phyloP scores from a whole-genome alignment of 1,140 invertebrate genomes.

The Pogonus chalceus region DNA sequence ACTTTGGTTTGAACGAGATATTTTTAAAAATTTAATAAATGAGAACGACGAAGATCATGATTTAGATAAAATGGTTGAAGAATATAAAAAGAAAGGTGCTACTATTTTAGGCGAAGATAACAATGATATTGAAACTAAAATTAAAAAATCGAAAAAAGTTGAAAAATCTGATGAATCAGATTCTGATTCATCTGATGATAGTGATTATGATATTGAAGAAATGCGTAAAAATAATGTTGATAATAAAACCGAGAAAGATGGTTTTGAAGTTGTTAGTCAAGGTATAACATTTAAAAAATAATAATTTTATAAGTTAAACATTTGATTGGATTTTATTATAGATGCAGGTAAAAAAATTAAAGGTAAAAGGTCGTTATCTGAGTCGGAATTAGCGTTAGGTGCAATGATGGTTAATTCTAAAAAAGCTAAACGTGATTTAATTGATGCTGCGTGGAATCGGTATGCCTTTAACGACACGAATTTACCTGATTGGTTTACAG shows the following conservation, averaged over 20 bases:
- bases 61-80: conserved; percentile 65
- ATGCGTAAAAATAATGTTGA: conserved; percentile 16
- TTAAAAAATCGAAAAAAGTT: conserved; percentile 17
- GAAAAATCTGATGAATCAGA: conserved; percentile 28
- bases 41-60: conserved; percentile 81
- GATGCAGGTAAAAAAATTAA: conserved; percentile 24
- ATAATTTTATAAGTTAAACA: no score
- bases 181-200: conserved; percentile 39
- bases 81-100: conserved; percentile 61
- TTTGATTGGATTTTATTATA: no score
- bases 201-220: conserved; percentile 53
- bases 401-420: conserved; percentile 74
- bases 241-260: conserved; percentile 34
- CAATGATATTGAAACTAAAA: conserved; percentile 19
- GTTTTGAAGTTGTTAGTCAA: conserved; percentile 58
- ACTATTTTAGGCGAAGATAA: conserved; percentile 25
- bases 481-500: conserved; percentile 91
- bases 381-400: conserved; percentile 80
- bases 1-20: conserved; percentile 84
- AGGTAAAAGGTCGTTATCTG: conserved; percentile 64
- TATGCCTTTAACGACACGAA: conserved; percentile 80
- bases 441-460: conserved; percentile 84
- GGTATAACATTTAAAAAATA: no score
- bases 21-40: conserved; percentile 75
- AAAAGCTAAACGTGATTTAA: conserved; percentile 75